phyloP scores from a whole-genome alignment of 2,888 invertebrate genomes.

The Erpobdella octoculata region DNA sequence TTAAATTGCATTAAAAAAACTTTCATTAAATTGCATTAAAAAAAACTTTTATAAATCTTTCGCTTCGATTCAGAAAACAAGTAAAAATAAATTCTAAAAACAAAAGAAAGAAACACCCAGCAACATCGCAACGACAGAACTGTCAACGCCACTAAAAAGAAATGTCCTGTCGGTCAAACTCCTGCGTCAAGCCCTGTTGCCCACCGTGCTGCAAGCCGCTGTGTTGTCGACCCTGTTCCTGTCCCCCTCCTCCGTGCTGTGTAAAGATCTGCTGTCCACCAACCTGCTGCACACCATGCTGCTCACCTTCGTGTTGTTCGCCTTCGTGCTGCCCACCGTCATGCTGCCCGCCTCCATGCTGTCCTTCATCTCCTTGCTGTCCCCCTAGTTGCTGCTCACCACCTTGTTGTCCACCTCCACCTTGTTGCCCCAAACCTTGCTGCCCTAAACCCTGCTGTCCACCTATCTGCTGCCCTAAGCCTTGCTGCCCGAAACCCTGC shows the following conservation, averaged over 20 bases:
- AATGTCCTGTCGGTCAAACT: too few species aligned
- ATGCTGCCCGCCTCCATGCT: constrained; percentile 19
- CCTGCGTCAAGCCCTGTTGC: constrained; percentile 16
- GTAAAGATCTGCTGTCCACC: constrained; percentile 10
- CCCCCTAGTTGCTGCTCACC: neutral
- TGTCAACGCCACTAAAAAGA: too few species aligned
- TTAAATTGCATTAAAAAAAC: too few species aligned
- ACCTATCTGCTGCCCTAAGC: neutral
- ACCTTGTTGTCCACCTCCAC: constrained; percentile 11
- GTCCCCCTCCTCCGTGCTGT: constrained; percentile 20
- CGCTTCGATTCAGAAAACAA: too few species aligned
- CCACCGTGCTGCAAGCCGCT: neutral
- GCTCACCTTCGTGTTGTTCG: constrained; percentile 19
- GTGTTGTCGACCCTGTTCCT: constrained; percentile 12
- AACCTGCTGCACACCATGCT: constrained; percentile 13
- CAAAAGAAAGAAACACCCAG: too few species aligned
- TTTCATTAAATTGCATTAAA: too few species aligned
- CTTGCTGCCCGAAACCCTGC: constrained; percentile 1
- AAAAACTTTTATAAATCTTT: too few species aligned
- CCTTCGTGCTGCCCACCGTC: neutral
- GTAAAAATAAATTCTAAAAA: too few species aligned
- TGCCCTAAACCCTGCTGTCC: constrained; percentile 11
- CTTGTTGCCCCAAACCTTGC: constrained; percentile 4
- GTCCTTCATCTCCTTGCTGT: constrained; percentile 21
- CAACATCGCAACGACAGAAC: too few species aligned